Base-by-base conservation (phyloP, 2,888 invertebrate species). In the Nomada lathburiana region DNA sequence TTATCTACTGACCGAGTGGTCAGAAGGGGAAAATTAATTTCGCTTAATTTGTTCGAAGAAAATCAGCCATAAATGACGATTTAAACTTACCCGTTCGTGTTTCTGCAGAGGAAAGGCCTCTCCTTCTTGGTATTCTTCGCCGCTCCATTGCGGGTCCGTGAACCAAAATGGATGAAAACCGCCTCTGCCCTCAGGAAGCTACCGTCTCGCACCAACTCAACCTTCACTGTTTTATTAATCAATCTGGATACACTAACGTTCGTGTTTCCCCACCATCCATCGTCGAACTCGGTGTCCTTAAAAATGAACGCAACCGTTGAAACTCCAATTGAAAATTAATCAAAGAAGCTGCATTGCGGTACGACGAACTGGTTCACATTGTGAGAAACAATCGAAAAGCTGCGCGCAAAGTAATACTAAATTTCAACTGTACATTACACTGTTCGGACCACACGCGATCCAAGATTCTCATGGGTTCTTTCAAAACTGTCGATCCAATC, bases 81-180 rank as follows among this genome's bases (percentile, higher is more conserved):
- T 36, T 36, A n/a, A 23, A 68, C 50, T 47, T 60, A 92, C 92
- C 91, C 83, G 88, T 72, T 55, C 79, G 85, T 52, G 80, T 65
- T 64, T 91, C 90, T 29, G 81, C 83, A 7, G 87, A 86, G 20
- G 88, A 79, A n/a, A 91, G 83, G 26, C 88, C 90, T 67, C 91
- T 86, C 79, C 89, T 89, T 65, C 84, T 86, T n/a, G 90, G 86
- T 69, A 82, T 75, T 77, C 86, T 88, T 63, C 85, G 76, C 67
- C 83, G 80, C 59, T 86, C 84, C 86, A 89, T 88, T 73, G 71
- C 44, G 42, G 29, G 2, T 47, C 26, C 23, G 29, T 16, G n/a
- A 55, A 79, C 75, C 70, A 75, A 69, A 60, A 80, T 52, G 65
- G 65, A 44, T 26, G 63, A 23, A 52, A 29, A 50, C 20, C 71